Percentiles rank a stretch among this genome's conserved stretches.
Conservation (phyloP, 1,140 invertebrate species). For the Stenopsyche tienmushanensis region DNA sequence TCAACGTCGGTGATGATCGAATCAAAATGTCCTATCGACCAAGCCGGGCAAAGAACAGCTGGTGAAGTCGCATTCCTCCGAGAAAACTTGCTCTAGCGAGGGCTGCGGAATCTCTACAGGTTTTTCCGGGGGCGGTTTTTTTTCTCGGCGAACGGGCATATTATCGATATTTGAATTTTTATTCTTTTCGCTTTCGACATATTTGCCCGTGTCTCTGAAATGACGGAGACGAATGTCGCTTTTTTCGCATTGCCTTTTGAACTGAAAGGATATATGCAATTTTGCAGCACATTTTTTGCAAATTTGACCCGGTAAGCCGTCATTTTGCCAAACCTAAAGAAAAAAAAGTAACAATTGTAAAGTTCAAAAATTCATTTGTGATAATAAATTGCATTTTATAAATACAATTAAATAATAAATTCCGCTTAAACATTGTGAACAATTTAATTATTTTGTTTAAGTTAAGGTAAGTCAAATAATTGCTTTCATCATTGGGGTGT, state of each 20-base stretch:
- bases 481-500: no score
- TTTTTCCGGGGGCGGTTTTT: background rate
- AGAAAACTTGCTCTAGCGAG: background rate
- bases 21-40: conserved; percentile 26
- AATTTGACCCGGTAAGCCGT: conserved; percentile 50
- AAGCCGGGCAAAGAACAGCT: conserved; percentile 15
- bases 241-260: conserved; percentile 51
- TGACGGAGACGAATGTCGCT: conserved; percentile 48
- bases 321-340: conserved; percentile 52
- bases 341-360: no score
- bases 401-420: no score
- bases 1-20: conserved; percentile 12
- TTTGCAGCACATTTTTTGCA: conserved; percentile 52
- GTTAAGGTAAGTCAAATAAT: no score
- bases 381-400: no score
- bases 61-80: conserved; percentile 7
- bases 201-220: conserved; percentile 40
- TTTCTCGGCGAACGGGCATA: background rate
- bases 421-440: no score
- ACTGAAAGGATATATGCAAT: conserved; percentile 51
- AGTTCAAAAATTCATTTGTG: no score
- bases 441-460: no score
- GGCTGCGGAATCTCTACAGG: background rate
- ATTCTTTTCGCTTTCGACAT: conserved; percentile 26
- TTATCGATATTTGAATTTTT: conserved; percentile 25